Conservation (phyloP, 1,140 invertebrate genomes). For the Hyposmocoma kahamanoa region DNA sequence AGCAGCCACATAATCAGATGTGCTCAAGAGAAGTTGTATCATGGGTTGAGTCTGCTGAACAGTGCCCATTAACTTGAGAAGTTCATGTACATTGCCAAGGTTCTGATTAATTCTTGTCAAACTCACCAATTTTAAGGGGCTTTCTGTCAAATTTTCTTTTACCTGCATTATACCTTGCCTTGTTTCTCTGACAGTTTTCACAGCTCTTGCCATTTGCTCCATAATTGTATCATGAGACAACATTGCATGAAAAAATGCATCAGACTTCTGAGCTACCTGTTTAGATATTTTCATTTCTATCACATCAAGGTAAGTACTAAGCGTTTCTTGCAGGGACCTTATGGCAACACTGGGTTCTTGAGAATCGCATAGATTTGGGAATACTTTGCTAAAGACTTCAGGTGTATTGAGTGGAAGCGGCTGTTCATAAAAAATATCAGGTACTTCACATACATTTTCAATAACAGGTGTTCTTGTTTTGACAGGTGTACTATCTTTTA, state of each 20-base stretch:
- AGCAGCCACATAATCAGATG: conserved; percentile 97
- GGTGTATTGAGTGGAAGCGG: conserved; percentile 87
- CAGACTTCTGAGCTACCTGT: conserved; percentile 96
- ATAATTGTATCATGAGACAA: conserved; percentile 95
- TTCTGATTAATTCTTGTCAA: conserved; percentile 79
- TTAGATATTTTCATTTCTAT: conserved; percentile 96
- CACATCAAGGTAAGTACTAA: conserved; percentile 96
- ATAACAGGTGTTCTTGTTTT: conserved; percentile 46
- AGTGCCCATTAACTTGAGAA: conserved; percentile 94
- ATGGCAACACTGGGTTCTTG: conserved; percentile 57
- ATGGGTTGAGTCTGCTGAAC: conserved; percentile 98
- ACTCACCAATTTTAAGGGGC: conserved; percentile 86
- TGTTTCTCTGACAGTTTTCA: conserved; percentile 84
- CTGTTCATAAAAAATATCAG: conserved; percentile 90
- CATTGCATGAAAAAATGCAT: conserved; percentile 98
- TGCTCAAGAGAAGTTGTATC: conserved; percentile 94
- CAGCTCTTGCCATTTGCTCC: conserved; percentile 90
- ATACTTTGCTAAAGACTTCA: conserved; percentile 91
- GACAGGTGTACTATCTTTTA: conserved; percentile 60
- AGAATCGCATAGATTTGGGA: conserved; percentile 76
- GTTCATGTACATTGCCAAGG: conserved; percentile 78
- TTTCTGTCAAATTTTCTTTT: conserved; percentile 85
- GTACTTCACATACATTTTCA: conserved; percentile 76
- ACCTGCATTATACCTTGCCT: conserved; percentile 81
- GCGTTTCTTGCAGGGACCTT: conserved; percentile 75